These are phyloP conservation scores for Edolisoma coerulescens DNA, from an alignment of 2,113 vertebrate genomes.

Conservation along the genomic window DNA sequence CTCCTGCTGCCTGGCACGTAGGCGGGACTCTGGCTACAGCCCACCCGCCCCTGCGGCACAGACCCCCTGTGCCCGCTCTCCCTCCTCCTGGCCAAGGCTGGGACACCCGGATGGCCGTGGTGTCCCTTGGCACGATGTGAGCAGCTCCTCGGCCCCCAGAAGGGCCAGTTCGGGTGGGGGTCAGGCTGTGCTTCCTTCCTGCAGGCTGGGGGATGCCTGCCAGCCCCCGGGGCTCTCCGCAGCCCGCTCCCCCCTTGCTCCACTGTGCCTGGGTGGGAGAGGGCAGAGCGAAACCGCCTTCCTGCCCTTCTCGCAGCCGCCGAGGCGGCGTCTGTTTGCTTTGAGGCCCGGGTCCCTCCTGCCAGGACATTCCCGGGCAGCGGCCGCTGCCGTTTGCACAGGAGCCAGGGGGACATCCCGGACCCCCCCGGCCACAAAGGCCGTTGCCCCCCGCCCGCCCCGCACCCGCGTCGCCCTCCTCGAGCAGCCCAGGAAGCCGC, in stretches of 20 bases:
- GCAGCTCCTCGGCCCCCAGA: neutral
- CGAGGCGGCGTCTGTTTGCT: conserved; percentile 19
- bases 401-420: neutral
- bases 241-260: rapidly evolving
- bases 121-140: rapidly evolving
- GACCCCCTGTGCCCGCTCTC: neutral
- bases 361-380: conserved; percentile 52
- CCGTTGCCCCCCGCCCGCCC: neutral
- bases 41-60: neutral
- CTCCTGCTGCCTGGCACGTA: neutral
- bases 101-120: rapidly evolving
- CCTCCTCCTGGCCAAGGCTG: neutral
- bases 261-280: neutral
- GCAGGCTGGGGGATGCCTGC: neutral
- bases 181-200: neutral
- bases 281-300: neutral
- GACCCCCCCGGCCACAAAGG: neutral
- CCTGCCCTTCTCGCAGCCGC: neutral
- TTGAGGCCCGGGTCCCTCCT: conserved; percentile 53
- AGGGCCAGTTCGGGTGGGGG: neutral
- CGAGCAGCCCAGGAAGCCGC: neutral
- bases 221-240: rapidly evolving
- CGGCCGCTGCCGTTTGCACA: neutral
- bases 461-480: rapidly evolving
- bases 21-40: neutral